Evolutionary conservation across 2,113 vertebrate genomes (phyloP).

Genomic region (Genyomyrus donnyi): DNA sequence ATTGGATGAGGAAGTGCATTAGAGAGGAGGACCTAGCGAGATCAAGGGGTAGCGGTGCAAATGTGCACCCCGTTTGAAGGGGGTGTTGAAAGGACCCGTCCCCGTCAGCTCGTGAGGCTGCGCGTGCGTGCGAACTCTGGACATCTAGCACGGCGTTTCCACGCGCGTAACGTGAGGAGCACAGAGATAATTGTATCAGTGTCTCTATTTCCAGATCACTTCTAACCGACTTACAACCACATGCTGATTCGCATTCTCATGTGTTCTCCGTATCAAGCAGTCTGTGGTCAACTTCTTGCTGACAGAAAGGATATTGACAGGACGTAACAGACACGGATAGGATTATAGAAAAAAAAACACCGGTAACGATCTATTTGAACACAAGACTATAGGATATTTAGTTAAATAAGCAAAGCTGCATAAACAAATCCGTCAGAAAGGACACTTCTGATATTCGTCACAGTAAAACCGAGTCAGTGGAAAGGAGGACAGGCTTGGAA

Average conservation of each 20-base stretch:
- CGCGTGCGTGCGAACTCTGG: background rate
- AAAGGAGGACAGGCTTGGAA: background rate
- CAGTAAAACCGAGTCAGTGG: background rate
- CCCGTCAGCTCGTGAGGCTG: background rate
- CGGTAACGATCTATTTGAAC: slow-evolving; percentile 1
- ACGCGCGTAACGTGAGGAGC: background rate
- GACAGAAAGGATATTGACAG: slow-evolving; percentile 1
- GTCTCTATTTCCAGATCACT: background rate
- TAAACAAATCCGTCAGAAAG: background rate
- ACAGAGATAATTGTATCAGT: background rate
- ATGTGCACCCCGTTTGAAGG: background rate
- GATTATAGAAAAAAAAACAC: background rate
- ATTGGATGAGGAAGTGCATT: background rate
- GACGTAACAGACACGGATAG: slow-evolving; percentile 1
- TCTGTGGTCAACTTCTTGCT: background rate
- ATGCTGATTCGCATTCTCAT: background rate
- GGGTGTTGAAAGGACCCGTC: background rate
- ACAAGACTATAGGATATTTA: background rate
- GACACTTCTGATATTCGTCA: background rate
- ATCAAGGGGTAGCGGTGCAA: background rate
- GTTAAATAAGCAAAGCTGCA: background rate
- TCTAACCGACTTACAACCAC: background rate
- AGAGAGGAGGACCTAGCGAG: background rate
- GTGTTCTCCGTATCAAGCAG: background rate
- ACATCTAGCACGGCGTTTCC: background rate